Percentiles rank a stretch among this genome's conserved stretches.
Evolutionary conservation across 30 jellyfish, hydroid and myxozoan genomes (phyloP).

Genomic region (Cassiopea andromeda): DNA sequence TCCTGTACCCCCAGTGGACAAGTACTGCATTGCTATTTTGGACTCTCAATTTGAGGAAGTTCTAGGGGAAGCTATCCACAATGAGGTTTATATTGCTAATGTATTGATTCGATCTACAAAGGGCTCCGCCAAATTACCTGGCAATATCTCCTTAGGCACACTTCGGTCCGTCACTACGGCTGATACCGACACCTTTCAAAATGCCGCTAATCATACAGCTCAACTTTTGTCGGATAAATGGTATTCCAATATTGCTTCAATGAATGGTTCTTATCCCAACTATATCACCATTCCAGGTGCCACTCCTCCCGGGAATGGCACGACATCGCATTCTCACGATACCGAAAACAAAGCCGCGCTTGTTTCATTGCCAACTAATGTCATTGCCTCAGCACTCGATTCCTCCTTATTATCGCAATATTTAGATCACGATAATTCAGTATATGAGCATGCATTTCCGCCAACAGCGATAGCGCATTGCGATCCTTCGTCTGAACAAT

Average conservation of each 20-base stretch:
- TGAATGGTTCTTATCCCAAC: not conserved
- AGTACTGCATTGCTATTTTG: not conserved
- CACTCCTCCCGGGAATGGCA: not conserved
- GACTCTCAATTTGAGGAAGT: not conserved
- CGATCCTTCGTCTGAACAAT: conserved; percentile 6
- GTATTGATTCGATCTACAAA: not conserved
- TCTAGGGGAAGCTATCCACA: too few relatives aligned
- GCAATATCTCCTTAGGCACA: not conserved
- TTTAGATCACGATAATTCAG: not conserved
- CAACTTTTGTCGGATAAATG: not conserved
- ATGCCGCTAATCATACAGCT: not conserved
- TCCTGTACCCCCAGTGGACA: conserved; percentile 19
- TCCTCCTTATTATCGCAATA: not conserved
- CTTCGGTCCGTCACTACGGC: not conserved
- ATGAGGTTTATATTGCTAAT: not conserved
- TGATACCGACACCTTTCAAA: not conserved
- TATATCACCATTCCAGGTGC: not conserved
- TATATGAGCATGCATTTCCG: conserved; percentile 29
- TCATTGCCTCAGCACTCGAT: not conserved
- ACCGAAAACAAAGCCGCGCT: not conserved
- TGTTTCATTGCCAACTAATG: not conserved
- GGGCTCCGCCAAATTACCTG: not conserved
- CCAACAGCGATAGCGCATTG: not conserved
- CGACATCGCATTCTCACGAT: too few relatives aligned
- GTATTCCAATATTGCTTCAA: not conserved